A percentile compares a stretch with the other conserved stretches of the same genome.
Evolutionary conservation across 2,888 invertebrate genomes (phyloP).

Genomic region (Dicyrtomina minuta): DNA sequence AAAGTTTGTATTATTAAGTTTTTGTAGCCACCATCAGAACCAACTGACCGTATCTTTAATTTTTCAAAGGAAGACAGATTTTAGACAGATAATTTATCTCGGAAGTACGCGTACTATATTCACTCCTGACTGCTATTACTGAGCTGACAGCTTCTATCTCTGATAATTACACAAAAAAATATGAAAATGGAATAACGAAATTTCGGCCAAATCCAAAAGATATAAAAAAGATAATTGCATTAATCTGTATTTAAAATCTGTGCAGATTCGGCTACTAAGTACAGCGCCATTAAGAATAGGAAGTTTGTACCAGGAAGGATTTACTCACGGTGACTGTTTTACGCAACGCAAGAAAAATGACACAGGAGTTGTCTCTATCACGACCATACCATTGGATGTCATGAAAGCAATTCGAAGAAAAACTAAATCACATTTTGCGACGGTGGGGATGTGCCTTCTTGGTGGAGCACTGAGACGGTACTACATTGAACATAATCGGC

Average conservation of each 20-base stretch:
- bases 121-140: too few species aligned
- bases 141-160: too few species aligned
- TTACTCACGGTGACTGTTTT: slow-evolving; percentile 43
- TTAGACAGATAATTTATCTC: too few species aligned
- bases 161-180: too few species aligned
- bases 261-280: slow-evolving; percentile 23
- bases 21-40: too few species aligned
- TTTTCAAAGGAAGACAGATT: too few species aligned
- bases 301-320: slow-evolving; percentile 42
- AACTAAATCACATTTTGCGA: slow-evolving; percentile 48
- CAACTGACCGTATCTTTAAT: too few species aligned
- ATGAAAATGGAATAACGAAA: too few species aligned
- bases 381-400: slow-evolving; percentile 39
- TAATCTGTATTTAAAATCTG: slow-evolving; percentile 12
- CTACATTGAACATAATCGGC: slow-evolving; percentile 32
- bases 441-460: slow-evolving; percentile 48
- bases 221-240: neutral
- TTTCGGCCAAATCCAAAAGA: neutral
- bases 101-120: too few species aligned
- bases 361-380: slow-evolving; percentile 43
- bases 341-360: slow-evolving; percentile 42
- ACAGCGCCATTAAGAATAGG: slow-evolving; percentile 36
- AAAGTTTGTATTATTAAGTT: too few species aligned
- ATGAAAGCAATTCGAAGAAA: slow-evolving; percentile 41
- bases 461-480: slow-evolving; percentile 46